These are phyloP conservation scores for Sceloporus tristichus DNA, from an alignment of 2,113 vertebrate genomes.

Conservation along the genomic window DNA sequence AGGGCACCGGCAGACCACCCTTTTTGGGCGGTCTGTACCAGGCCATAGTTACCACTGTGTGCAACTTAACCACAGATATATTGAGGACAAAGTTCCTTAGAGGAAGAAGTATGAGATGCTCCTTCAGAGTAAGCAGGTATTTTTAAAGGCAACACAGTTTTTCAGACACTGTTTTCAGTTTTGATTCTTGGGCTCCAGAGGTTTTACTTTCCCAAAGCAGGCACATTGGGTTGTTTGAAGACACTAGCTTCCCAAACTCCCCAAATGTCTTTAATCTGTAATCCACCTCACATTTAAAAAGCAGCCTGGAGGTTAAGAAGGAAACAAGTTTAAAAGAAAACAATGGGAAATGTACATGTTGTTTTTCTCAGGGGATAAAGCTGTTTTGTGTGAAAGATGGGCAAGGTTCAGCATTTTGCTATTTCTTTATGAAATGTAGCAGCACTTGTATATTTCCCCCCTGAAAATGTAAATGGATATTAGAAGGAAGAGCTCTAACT, in stretches of 20 bases:
- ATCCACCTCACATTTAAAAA: neutral
- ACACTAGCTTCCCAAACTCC: neutral
- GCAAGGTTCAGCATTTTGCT: neutral
- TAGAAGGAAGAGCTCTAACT: neutral
- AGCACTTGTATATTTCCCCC: neutral
- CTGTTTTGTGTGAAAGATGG: neutral
- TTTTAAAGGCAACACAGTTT: neutral
- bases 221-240: neutral
- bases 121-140: neutral
- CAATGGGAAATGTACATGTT: neutral
- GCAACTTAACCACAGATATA: conserved; percentile 13
- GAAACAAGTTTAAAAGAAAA: neutral
- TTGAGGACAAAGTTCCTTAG: neutral
- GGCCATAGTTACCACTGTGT: neutral
- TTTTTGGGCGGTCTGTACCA: too few relatives aligned
- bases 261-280: neutral
- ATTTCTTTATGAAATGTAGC: neutral
- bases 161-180: neutral
- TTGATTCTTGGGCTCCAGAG: neutral
- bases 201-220: neutral
- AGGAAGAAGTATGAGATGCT: neutral
- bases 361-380: neutral
- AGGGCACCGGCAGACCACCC: too few relatives aligned
- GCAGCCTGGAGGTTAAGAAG: neutral
- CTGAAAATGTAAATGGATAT: neutral